Evolutionary conservation across 2,797 vertebrate species (phyloP), one percentile per base, ranked within the genome.

Genomic region (Myoxocephalus aenaeus): DNA sequence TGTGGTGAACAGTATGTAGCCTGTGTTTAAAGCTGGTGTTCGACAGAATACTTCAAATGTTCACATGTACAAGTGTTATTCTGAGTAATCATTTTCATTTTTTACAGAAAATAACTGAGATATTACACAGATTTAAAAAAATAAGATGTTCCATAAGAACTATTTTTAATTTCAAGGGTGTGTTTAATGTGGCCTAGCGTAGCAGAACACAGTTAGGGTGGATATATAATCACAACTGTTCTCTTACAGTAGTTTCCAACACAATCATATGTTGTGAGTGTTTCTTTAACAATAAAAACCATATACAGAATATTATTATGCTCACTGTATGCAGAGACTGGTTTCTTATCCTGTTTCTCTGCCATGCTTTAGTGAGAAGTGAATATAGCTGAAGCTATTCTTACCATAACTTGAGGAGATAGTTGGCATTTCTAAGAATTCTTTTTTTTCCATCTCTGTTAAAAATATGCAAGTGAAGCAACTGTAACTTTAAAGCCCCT

Each of bases 401-500:
- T 83, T 72, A 70, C 51, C 63, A 29, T 46, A 50, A 38, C 63
- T 82, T 73, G 68, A 65, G 6, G 25, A 51, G 48, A 73, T 79
- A 82, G 80, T 44, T 20, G 11, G 53, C 36, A 59, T 80, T 65
- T 74, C 53, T 53, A 46, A 70, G 66, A 54, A 53, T 74, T 36
- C 57, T 5, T 44, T 65, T 46, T 13, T n/a, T 77, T 82, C 29
- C 69, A 11, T 73, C 46, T 46, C 51, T 32, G 8, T 50, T 76
- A n/a, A 68, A 65, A 80, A 76, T 74, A 83, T 83, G n/a, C 15
- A 36, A 73, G 58, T 70, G 25, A 68, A 56, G 72, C 62, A 66
- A 61, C 48, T 17, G 18, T 61, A 79, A 80, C 82, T 66, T 75
- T 71, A 77, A 79, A 84, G 51, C 65, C 64, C 29, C 66, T 63